These are phyloP conservation scores for Gnathochromis pfefferi DNA, from an alignment of 2,113 vertebrate species.

Conservation along the genomic window DNA sequence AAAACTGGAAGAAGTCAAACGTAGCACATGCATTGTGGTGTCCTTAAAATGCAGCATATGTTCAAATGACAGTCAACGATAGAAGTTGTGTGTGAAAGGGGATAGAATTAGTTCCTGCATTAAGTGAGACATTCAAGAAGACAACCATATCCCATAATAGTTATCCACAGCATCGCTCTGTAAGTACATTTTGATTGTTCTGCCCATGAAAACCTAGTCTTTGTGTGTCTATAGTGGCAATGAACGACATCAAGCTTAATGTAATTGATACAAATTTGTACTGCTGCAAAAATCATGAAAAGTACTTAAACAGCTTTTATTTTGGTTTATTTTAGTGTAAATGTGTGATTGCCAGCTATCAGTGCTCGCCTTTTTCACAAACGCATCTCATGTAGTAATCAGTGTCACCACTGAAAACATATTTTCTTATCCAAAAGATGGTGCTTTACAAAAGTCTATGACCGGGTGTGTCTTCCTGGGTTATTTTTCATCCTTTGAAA, in stretches of 20 bases:
- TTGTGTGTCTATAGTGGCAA: background rate
- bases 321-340: background rate
- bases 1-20: background rate
- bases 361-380: background rate
- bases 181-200: background rate
- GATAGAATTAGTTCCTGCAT: background rate
- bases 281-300: background rate
- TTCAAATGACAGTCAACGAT: background rate
- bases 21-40: background rate
- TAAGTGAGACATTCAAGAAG: background rate
- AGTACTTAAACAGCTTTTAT: background rate
- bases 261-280: background rate
- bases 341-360: background rate
- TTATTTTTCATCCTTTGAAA: conserved; percentile 22
- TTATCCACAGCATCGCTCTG: background rate
- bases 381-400: background rate
- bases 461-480: background rate
- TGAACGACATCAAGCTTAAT: background rate
- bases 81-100: background rate
- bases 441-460: background rate
- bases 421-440: background rate
- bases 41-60: background rate
- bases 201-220: background rate
- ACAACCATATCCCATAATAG: background rate
- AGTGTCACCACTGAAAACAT: background rate